These are phyloP conservation scores for Acrocyrtus sp. DNA, from an alignment of 2,888 invertebrate species.

Conservation along the genomic window DNA sequence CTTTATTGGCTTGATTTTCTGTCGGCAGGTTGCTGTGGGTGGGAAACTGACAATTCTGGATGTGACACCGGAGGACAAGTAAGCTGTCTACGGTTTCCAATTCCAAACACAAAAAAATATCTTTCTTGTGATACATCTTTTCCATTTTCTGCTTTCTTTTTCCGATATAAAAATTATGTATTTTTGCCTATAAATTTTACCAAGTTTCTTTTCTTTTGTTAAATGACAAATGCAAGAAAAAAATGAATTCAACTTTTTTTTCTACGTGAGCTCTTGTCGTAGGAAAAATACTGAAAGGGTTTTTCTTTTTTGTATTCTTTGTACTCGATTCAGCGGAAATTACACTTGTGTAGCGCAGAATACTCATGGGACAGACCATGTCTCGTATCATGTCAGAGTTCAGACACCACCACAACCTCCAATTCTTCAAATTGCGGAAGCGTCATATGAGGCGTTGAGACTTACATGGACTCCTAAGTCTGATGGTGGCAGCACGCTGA, in stretches of 20 bases:
- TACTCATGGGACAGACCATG: conserved; percentile 83
- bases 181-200: neutral
- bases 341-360: conserved; percentile 91
- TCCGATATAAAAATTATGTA: conserved; percentile 4
- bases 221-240: no score
- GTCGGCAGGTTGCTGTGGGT: conserved; percentile 55
- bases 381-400: conserved; percentile 77
- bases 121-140: no score
- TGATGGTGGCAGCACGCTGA: conserved; percentile 80
- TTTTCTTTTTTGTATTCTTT: no score
- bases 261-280: no score
- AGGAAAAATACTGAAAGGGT: no score
- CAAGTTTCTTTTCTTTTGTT: conserved; percentile 15
- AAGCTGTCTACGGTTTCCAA: conserved; percentile 35
- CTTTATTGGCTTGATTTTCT: conserved; percentile 45
- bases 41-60: conserved; percentile 59
- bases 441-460: conserved; percentile 84
- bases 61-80: conserved; percentile 61
- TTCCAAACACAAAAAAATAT: no score
- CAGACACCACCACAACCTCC: conserved; percentile 83
- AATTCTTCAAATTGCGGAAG: conserved; percentile 80
- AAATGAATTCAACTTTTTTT: no score
- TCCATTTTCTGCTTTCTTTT: neutral
- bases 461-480: conserved; percentile 84
- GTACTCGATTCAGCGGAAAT: conserved; percentile 82